Base-by-base conservation (phyloP, 2,888 invertebrate genomes). In the Oasisia sp. region DNA sequence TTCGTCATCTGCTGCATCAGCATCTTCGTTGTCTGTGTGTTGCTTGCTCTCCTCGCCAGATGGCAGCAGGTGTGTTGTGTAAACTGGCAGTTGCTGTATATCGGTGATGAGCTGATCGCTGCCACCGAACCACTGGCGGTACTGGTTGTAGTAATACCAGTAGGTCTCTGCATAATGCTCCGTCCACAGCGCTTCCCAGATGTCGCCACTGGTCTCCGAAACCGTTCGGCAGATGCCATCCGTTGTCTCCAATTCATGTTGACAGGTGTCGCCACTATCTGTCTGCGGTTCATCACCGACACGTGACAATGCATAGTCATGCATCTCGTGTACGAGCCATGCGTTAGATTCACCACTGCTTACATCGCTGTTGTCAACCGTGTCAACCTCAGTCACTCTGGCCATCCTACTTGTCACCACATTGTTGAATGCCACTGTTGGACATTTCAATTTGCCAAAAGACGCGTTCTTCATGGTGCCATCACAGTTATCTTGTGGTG, bases 121-220 rank as follows among this genome's bases (percentile, higher is more conserved):
- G 7, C 74, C 74, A 74, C 44, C 44, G 32, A 92, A 92, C 32
- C 91, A 92, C 8, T 90, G 91, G 45, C 92, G 91, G 91, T 89
- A 95, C 93, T 95, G 94, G 91, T 94, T 95, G 92, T 94, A 95
- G 92, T 94, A 95, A 91, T 94, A 95, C 95, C 95, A 95, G 92
- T 95, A 95, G 9, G 94, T 94, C 92, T 95, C 95, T 58, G 94
- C 94, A 90, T 94, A 95, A 92, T 96, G 95, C 92, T 95, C 95
- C 92, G 95, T 94, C 96, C 96, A 96, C 58, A 96, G 93, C 12
- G 74, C 27, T 74, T 74, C 74, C 74, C 74, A 74, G 74, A 74
- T 94, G 94, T 91, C 94, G 93, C 95, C 95, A 95, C 92, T 93
- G 92, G 12, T 94, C 93, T 74, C 92, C 92, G 58, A 92, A 9